Percentiles rank a stretch among this genome's conserved stretches.
phyloP scores from a whole-genome alignment of 2,797 vertebrate genomes.

The Saxicola maurus region DNA sequence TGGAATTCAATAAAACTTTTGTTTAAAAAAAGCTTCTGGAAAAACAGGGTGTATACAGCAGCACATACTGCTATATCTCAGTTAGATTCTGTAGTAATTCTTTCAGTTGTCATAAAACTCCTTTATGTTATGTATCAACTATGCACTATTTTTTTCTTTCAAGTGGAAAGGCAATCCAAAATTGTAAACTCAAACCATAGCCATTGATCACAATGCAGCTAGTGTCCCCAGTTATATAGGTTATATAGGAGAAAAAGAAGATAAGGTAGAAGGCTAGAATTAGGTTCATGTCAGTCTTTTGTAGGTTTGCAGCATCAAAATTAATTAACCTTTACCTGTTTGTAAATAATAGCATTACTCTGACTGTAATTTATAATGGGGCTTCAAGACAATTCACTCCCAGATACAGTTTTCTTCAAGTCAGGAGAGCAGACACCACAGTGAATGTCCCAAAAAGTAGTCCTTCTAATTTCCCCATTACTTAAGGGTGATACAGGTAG shows the following conservation, averaged over 20 bases:
- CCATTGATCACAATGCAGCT: background rate
- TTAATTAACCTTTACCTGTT: background rate
- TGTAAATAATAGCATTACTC: background rate
- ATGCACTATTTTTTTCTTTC: background rate
- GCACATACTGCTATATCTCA: background rate
- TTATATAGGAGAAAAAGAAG: background rate
- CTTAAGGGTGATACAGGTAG: background rate
- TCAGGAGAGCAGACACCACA: background rate
- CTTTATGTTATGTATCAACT: background rate
- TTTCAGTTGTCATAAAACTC: background rate
- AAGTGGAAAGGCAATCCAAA: background rate
- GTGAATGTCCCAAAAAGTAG: background rate
- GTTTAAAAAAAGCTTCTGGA: background rate
- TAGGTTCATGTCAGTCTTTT: background rate
- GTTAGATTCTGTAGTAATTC: background rate
- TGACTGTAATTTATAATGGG: background rate
- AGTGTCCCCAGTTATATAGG: background rate
- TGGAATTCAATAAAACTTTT: background rate
- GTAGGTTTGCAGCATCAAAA: background rate
- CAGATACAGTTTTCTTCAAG: background rate
- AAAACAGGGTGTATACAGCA: background rate
- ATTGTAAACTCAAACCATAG: background rate
- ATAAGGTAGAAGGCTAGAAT: background rate
- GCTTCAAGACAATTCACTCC: background rate
- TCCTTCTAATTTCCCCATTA: background rate